phyloP scores from a whole-genome alignment of 1,140 invertebrate species.

The Trinorchestia longiramus region DNA sequence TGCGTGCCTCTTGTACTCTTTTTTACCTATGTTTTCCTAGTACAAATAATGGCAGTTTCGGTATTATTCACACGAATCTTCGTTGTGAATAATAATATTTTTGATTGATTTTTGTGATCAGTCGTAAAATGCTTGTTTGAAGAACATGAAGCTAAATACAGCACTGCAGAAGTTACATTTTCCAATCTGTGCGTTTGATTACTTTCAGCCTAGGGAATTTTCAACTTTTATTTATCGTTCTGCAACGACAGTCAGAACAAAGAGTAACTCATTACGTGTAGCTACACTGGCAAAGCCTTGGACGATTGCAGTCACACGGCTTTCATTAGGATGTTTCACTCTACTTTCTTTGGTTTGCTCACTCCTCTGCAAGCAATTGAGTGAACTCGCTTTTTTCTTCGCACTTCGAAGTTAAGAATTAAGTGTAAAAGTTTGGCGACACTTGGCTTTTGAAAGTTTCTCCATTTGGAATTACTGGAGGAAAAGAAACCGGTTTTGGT shows the following conservation, averaged over 20 bases:
- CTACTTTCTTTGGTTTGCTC: constrained; percentile 18
- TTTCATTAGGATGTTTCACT: constrained; percentile 22
- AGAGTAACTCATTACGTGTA: neutral
- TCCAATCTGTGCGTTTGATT: neutral
- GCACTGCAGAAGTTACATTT: neutral
- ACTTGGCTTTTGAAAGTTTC: constrained; percentile 54
- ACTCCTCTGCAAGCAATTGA: constrained; percentile 22
- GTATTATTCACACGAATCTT: too few species aligned
- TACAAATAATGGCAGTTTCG: too few species aligned
- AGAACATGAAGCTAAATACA: neutral
- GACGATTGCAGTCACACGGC: neutral
- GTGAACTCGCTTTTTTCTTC: constrained; percentile 39
- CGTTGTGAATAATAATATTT: neutral
- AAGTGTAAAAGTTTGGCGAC: constrained; percentile 54
- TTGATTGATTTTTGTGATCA: neutral
- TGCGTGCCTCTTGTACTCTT: too few species aligned
- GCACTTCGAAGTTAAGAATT: constrained; percentile 51
- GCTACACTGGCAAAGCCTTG: neutral
- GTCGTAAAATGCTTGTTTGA: neutral
- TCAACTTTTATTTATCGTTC: neutral
- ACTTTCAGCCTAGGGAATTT: neutral
- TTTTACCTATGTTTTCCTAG: too few species aligned
- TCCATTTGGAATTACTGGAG: constrained; percentile 51
- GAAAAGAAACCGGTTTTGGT: constrained; percentile 47
- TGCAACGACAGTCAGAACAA: neutral